Conservation (phyloP, 2,797 vertebrate species). For the Garrulus glandarius region DNA sequence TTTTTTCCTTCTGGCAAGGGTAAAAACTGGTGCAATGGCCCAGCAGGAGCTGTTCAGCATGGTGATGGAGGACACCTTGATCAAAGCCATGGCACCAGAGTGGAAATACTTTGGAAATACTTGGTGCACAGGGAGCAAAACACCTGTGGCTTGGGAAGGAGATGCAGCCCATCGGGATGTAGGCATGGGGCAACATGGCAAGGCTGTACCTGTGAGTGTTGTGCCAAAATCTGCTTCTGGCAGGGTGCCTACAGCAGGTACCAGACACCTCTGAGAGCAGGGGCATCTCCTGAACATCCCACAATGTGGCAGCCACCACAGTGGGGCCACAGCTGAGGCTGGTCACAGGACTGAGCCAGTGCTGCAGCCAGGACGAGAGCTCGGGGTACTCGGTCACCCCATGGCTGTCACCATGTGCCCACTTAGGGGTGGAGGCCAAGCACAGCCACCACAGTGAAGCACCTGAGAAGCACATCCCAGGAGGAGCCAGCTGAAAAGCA, state of each 20-base stretch:
- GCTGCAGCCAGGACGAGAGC: not conserved
- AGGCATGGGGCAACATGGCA: accelerated
- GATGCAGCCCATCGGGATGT: accelerated
- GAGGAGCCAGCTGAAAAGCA: not conserved
- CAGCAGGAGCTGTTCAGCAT: not conserved
- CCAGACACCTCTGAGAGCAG: not conserved
- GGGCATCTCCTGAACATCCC: not conserved
- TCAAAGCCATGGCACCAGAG: not conserved
- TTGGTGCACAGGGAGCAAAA: not conserved
- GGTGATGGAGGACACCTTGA: not conserved
- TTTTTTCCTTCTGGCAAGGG: not conserved
- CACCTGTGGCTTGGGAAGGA: not conserved
- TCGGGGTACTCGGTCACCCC: accelerated
- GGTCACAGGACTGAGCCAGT: not conserved
- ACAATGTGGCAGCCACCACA: accelerated
- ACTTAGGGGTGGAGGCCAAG: not conserved
- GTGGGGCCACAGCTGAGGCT: accelerated
- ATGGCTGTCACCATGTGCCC: not conserved
- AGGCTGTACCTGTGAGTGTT: not conserved
- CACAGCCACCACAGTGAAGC: not conserved
- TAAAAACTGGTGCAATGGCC: not conserved
- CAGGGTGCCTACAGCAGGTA: too few relatives aligned
- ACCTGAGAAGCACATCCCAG: not conserved
- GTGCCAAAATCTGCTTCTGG: not conserved
- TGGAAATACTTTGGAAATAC: not conserved